Base-by-base conservation (phyloP, 2,797 vertebrate species). In the Gallinago nigripennis region DNA sequence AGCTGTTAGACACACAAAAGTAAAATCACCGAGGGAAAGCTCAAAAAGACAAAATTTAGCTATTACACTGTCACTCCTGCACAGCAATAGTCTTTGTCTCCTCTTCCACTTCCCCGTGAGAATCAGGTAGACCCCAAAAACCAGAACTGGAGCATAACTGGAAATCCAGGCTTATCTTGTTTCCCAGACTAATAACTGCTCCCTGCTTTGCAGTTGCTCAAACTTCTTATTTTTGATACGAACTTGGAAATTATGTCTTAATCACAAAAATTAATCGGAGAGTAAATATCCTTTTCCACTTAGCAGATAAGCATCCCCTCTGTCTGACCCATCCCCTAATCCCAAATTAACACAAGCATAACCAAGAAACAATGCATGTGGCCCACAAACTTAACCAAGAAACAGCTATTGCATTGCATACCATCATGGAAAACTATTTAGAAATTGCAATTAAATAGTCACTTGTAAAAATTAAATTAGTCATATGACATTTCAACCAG, bases 401-500 rank as follows among this genome's bases (percentile, higher is more conserved):
- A 85, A 66, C 27, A 37, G 69, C 28, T 94, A 70, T 39, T 86
- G 37, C 71, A 80, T 28, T 54, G 76, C 51, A 94, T 10, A 56
- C 7, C 50, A 90, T 75, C 73, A 92, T 37, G 83, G 77, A 92
- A 93, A 95, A 95, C 17, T 82, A 92, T 48, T 94, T 76, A 94
- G 69, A 92, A 94, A 94, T n/a, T 72, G 41, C 72, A 86, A 83
- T 86, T 89, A 92, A 86, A 43, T 45, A 12, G 25, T 64, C 84
- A 90, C 45, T 96, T 84, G 66, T 45, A 58, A 94, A 95, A 95
- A 96, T 60, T 71, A 87, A 84, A 68, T 89, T 91, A 96, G 82
- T 96, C 86, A 90, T 96, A 94, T 4, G 82, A 90, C 85, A 94
- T 93, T 83, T 83, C 72, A 78, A 78, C 58, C 79, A 96, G 95